phyloP scores from a whole-genome alignment of 2,797 vertebrate species.

The Bucorvus abyssinicus region DNA sequence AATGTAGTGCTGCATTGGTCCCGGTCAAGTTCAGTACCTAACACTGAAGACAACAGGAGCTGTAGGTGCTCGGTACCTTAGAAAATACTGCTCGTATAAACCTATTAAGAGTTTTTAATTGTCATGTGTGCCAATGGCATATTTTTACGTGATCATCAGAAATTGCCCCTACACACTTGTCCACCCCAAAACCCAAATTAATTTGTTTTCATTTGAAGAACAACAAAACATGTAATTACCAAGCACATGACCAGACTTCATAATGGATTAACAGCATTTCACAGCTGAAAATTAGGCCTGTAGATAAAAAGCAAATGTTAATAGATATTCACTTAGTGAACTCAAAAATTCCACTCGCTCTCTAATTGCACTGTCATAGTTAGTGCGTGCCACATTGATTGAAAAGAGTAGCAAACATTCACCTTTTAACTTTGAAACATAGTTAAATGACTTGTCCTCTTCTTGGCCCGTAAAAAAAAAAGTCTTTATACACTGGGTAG shows the following conservation, averaged over 20 bases:
- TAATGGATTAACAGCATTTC: slow-evolving; percentile 64
- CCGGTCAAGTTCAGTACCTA: not conserved
- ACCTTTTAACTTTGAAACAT: slow-evolving; percentile 11
- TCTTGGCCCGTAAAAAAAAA: not conserved
- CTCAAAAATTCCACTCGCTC: slow-evolving; percentile 31
- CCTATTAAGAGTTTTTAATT: not conserved
- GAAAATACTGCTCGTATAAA: not conserved
- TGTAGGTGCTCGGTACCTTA: not conserved
- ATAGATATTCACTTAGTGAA: slow-evolving; percentile 31
- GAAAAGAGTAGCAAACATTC: not conserved
- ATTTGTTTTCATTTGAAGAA: slow-evolving; percentile 10
- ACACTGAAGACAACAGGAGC: not conserved
- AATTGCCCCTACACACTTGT: not conserved
- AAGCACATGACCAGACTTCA: slow-evolving; percentile 15
- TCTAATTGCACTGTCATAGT: slow-evolving; percentile 15
- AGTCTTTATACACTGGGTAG: not conserved
- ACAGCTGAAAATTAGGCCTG: slow-evolving; percentile 27
- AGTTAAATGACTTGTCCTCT: not conserved
- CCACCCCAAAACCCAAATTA: not conserved
- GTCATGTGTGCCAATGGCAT: not conserved
- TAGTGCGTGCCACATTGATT: not conserved
- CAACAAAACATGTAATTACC: not conserved
- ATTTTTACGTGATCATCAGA: not conserved
- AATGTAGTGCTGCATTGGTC: not conserved
- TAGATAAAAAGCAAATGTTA: slow-evolving; percentile 47